Conservation (phyloP, 2,888 invertebrate species). For the Trachelus troglodyta region DNA sequence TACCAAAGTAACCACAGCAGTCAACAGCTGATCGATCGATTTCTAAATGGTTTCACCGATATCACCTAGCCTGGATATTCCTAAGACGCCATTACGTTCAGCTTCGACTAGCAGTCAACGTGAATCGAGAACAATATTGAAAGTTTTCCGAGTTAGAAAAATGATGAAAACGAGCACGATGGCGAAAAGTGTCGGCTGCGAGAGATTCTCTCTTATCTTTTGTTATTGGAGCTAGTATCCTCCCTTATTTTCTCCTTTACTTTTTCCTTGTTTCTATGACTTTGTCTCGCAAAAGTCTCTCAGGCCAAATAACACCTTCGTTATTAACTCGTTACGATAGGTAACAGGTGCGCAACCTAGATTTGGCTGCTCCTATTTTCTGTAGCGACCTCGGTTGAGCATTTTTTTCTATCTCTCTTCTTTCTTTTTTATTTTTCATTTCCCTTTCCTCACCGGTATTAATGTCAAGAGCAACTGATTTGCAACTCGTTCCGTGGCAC, state of each 20-base stretch:
- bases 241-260: background rate
- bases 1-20: background rate
- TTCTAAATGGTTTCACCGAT: slow-evolving; percentile 3
- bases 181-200: background rate
- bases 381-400: background rate
- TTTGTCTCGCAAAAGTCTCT: background rate
- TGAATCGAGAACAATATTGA: background rate
- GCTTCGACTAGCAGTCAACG: background rate
- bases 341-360: background rate
- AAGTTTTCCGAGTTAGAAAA: background rate
- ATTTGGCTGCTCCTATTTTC: background rate
- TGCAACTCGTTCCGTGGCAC: background rate
- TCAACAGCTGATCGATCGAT: background rate
- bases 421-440: background rate
- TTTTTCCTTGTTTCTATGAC: background rate
- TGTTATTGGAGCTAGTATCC: background rate
- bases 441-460: background rate
- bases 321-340: background rate
- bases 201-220: background rate
- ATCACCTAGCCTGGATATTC: background rate
- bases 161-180: background rate
- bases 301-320: background rate
- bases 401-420: background rate
- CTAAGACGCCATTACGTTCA: background rate
- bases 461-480: background rate